Evolutionary conservation across 2,888 invertebrate genomes (phyloP).

Genomic region (Myopa testacea): DNA sequence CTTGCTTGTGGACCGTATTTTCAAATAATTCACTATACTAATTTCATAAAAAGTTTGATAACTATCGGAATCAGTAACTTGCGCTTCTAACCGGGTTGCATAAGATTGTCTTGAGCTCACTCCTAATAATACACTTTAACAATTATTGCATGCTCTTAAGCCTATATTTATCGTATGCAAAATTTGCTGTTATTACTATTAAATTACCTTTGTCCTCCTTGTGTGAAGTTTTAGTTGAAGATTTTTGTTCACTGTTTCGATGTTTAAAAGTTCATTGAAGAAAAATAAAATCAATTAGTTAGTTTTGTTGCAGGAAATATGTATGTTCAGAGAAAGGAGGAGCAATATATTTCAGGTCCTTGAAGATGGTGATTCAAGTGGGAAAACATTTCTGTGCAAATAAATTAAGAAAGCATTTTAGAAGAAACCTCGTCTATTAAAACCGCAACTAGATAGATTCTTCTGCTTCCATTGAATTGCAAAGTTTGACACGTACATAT

Average conservation of each 20-base stretch:
- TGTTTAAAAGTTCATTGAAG: constrained; percentile 24
- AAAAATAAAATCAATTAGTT: constrained; percentile 32
- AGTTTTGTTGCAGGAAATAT: constrained; percentile 13
- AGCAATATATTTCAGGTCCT: not conserved
- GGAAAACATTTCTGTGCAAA: constrained; percentile 9
- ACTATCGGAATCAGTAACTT: not conserved
- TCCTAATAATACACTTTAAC: constrained; percentile 26
- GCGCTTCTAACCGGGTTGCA: not conserved
- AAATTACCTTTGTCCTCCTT: constrained; percentile 69
- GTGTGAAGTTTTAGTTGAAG: constrained; percentile 58
- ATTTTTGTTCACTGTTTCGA: constrained; percentile 58
- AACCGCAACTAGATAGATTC: not conserved
- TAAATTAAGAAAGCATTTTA: constrained; percentile 17
- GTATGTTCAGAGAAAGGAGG: not conserved
- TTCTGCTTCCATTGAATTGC: too few relatives aligned
- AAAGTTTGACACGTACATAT: not conserved
- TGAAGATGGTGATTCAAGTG: constrained; percentile 8
- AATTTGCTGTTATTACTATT: constrained; percentile 40
- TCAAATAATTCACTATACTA: constrained; percentile 32
- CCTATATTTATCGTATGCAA: constrained; percentile 17
- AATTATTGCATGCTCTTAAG: constrained; percentile 18
- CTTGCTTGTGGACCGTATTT: constrained; percentile 51
- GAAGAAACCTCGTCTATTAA: not conserved
- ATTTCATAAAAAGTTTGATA: not conserved
- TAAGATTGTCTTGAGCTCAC: not conserved